Percentiles rank a stretch among this genome's conserved stretches.
phyloP scores from a whole-genome alignment of 1,140 invertebrate species.

The Leptonema lineaticorne region DNA sequence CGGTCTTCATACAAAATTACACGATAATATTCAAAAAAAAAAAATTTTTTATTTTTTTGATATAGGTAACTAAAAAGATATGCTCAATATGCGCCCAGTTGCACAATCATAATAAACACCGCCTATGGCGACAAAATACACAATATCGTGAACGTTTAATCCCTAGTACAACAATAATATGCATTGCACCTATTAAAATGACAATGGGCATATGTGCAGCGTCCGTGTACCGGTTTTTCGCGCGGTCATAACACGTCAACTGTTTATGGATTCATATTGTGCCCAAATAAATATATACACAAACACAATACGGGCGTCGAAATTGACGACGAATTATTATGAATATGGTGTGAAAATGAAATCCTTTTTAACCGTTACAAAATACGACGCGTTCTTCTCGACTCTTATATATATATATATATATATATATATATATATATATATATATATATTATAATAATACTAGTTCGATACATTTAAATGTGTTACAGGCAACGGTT shows the following conservation, averaged over 20 bases:
- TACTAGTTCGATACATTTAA: too few species aligned
- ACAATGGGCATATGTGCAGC: slow-evolving; percentile 29
- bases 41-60: too few species aligned
- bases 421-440: too few species aligned
- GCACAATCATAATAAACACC: background rate
- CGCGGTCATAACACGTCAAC: slow-evolving; percentile 41
- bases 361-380: slow-evolving; percentile 38
- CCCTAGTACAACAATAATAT: slow-evolving; percentile 39
- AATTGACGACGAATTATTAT: slow-evolving; percentile 35
- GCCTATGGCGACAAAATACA: background rate
- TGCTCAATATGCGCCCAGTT: too few species aligned
- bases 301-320: slow-evolving; percentile 25
- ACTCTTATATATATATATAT: too few species aligned
- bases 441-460: too few species aligned
- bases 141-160: slow-evolving; percentile 14
- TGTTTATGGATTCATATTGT: slow-evolving; percentile 41
- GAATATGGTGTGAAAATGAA: slow-evolving; percentile 42
- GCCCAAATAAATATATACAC: slow-evolving; percentile 22
- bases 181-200: slow-evolving; percentile 39
- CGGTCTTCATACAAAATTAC: too few species aligned
- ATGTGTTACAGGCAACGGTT: too few species aligned
- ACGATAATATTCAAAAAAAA: too few species aligned
- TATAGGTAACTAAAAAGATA: too few species aligned
- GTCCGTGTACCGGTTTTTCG: slow-evolving; percentile 30
- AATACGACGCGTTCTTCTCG: too few species aligned